A percentile compares a stretch with the other conserved stretches of the same genome.
phyloP scores from a whole-genome alignment of 2,888 invertebrate genomes.

The Galeruca laticollis region DNA sequence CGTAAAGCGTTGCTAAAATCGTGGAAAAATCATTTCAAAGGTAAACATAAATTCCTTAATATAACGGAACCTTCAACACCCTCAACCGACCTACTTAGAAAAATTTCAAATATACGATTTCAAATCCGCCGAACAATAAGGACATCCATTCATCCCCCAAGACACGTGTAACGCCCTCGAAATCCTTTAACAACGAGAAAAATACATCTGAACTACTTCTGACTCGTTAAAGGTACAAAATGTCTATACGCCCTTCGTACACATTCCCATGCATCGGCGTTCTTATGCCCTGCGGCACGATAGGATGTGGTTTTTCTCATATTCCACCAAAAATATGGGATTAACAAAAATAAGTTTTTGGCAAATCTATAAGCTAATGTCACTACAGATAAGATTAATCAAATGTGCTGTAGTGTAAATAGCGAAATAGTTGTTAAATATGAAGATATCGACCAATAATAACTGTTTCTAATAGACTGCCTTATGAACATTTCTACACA shows the following conservation, averaged over 20 bases:
- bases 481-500: too few relatives aligned
- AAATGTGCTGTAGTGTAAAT: too few relatives aligned
- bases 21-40: background rate
- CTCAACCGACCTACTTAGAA: slow-evolving; percentile 6
- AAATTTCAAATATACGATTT: background rate
- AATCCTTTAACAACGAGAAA: slow-evolving; percentile 14
- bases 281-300: slow-evolving; percentile 5
- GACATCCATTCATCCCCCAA: slow-evolving; percentile 5
- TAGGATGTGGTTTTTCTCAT: background rate
- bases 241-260: slow-evolving; percentile 2
- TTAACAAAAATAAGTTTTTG: background rate
- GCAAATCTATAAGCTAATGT: too few relatives aligned
- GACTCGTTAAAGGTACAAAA: slow-evolving; percentile 17
- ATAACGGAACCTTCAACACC: background rate
- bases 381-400: too few relatives aligned
- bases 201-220: slow-evolving; percentile 16
- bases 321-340: background rate
- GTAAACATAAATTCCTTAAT: background rate
- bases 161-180: slow-evolving; percentile 15
- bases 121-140: slow-evolving; percentile 1
- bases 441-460: too few relatives aligned
- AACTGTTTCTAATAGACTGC: too few relatives aligned
- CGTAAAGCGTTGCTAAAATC: background rate
- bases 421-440: too few relatives aligned
- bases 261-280: slow-evolving; percentile 19